These are phyloP conservation scores for Marcusenius ussheri DNA, from an alignment of 2,113 vertebrate species.

Conservation along the genomic window DNA sequence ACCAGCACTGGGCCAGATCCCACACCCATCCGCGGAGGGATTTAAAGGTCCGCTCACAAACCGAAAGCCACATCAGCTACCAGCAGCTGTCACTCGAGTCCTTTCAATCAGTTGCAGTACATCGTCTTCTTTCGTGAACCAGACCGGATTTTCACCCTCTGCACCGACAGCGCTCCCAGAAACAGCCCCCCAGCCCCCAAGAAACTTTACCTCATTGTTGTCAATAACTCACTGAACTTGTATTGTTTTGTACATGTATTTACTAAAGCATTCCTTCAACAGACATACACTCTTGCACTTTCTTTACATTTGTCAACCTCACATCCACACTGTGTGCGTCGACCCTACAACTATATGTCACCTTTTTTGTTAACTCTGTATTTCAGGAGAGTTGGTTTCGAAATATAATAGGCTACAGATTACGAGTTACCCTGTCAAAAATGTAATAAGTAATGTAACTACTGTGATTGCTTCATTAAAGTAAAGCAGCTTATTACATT, in stretches of 20 bases:
- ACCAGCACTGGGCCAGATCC: background rate
- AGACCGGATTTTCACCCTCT: background rate
- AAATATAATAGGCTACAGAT: background rate
- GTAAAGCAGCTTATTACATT: background rate
- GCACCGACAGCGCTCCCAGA: background rate
- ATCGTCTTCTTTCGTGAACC: background rate
- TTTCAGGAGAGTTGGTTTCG: background rate
- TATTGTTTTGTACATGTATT: background rate
- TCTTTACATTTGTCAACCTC: background rate
- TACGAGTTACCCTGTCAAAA: background rate
- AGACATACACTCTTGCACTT: background rate
- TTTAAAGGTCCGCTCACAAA: background rate
- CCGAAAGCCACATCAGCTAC: background rate
- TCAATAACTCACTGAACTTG: background rate
- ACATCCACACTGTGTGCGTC: background rate
- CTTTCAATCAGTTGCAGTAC: background rate
- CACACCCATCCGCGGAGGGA: background rate
- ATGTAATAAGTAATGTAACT: background rate
- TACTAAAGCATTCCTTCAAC: background rate
- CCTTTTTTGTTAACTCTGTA: background rate
- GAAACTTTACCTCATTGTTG: background rate
- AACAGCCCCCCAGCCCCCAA: background rate
- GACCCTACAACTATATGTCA: background rate
- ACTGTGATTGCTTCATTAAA: background rate
- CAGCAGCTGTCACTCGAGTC: constrained; percentile 14